Evolutionary conservation across 2,113 vertebrate species (phyloP), one percentile per base, ranked within the genome.

Genomic region (Psilopsiagon aymara): DNA sequence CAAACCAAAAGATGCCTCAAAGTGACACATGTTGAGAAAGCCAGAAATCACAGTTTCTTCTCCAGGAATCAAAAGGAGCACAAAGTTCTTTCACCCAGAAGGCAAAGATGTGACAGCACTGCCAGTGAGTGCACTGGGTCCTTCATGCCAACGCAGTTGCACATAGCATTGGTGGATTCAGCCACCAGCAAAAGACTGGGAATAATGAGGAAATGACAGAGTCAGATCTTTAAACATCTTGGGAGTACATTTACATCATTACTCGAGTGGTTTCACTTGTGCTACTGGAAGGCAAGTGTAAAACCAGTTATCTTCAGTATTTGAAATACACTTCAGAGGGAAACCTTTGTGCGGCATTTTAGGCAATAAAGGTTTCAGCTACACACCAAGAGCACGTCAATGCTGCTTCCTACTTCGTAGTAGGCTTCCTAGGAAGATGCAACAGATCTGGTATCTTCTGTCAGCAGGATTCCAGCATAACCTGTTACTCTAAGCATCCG

Each of bases 1-100:
- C 37, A 60, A 97, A 97, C 13, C 46, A 94, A 60, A 71, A 75
- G n/a, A 73, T 13, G 88, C 75, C 94, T 90, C 81, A 4, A 81
- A 77, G n/a, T 68, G 75, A 87, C 57, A 91, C 66, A 64, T n/a
- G 70, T 0, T 41, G 53, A 75, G 16, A 69, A 89, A 89, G 76
- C 41, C 74, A 71, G 53, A 67, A 63, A 70, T 53, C 33, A 69
- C 69, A 89, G 43, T 33, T 66, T 62, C 75, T 69, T 53, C 31
- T 52, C 28, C 29, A 39, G 41, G 25, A 87, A 76, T 51, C 41
- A 27, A 57, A 84, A 59, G 44, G 25, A 95, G 67, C 57, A 84
- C 41, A 35, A 17, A 33, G 13, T 20, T 89, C 66, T 59, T 71
- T 17, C n/a, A 67, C 52, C 24, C 33, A 46, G 43, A 81, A 75